Base-by-base conservation (phyloP, 2,797 vertebrate species). In the Denticeps clupeoides region DNA sequence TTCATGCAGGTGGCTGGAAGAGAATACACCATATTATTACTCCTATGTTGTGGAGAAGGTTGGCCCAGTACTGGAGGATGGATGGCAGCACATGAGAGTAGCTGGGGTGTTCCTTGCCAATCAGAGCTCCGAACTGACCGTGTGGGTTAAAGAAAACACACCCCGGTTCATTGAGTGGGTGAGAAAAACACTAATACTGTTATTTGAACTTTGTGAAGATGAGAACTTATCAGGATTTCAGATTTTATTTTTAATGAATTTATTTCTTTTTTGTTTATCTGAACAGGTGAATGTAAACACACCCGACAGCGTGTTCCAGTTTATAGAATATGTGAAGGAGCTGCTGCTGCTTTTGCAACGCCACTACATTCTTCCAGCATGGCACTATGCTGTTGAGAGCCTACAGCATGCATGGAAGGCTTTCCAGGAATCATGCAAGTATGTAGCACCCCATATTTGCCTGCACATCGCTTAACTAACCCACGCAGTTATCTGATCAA, bases 351-450 rank as follows among this genome's bases (percentile, higher is more conserved):
- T 85, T 51, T 61, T 96, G 43, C 61, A 87, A 58, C 73, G 68
- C 21, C 83, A 71, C 51, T 82, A 86, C 67, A 59, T 97, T 59
- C 53, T 88, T 33, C 91, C 93, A 0, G 58, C 72, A 0, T 68
- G 90, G 65, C 74, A 71, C 1, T 63, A 74, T n/a, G 24, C 80
- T 4, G 70, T 75, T 1, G 44, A 72, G 0, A 55, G 51, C 1
- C 60, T 94, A 4, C 74, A 85, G 18, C 56, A 12, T n/a, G 76
- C 63, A 1, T 96, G 91, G 88, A 65, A 74, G 54, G 71, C 7
- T 32, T 84, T 90, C 27, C 79, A 88, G 5, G 73, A 89, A 9
- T 87, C 85, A 11, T 97, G 93, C 90, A 81, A 82, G 94, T 98
- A 68, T 84, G 91, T 64, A 33, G 2, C 16, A 11, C 24, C 11